Percentiles rank a stretch among this genome's conserved stretches.
Conservation (phyloP, 2,888 invertebrate genomes). For the Brenthis hecate region DNA sequence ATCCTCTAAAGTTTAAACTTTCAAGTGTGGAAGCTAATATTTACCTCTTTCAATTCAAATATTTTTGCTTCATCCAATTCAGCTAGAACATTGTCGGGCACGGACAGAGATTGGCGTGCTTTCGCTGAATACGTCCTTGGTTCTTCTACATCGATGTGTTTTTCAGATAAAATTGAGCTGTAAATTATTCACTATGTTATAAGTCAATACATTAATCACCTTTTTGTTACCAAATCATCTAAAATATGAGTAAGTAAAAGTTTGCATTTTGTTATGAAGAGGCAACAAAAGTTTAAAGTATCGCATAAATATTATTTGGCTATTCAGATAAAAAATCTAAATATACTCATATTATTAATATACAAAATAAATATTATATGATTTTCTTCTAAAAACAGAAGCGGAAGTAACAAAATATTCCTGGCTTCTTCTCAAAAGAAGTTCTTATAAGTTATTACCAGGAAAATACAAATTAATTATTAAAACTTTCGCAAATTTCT, state of each 20-base stretch:
- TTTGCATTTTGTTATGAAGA: too few relatives aligned
- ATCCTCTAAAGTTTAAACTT: neutral
- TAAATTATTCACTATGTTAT: slow-evolving; percentile 22
- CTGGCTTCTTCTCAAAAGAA: neutral
- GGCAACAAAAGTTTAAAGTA: too few relatives aligned
- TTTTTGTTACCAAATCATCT: too few relatives aligned
- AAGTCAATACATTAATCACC: neutral
- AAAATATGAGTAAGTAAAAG: too few relatives aligned
- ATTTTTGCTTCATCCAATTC: slow-evolving; percentile 84
- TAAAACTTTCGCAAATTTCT: slow-evolving; percentile 12
- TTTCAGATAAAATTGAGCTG: slow-evolving; percentile 62
- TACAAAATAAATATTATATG: too few relatives aligned
- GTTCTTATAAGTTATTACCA: neutral
- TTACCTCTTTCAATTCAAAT: slow-evolving; percentile 85
- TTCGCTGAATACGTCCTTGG: slow-evolving; percentile 66
- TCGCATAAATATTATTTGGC: too few relatives aligned
- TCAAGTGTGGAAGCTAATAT: too few relatives aligned
- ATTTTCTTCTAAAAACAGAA: neutral
- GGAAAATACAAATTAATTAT: slow-evolving; percentile 15
- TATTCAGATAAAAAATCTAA: too few relatives aligned
- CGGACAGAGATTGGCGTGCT: slow-evolving; percentile 66
- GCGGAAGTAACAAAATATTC: neutral
- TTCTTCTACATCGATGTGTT: slow-evolving; percentile 54
- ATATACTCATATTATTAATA: too few relatives aligned
- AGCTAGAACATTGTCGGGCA: slow-evolving; percentile 75